A percentile compares a stretch with the other conserved stretches of the same genome.
Evolutionary conservation across 2,797 vertebrate genomes (phyloP).

Genomic region (Rhinoraja longicauda): DNA sequence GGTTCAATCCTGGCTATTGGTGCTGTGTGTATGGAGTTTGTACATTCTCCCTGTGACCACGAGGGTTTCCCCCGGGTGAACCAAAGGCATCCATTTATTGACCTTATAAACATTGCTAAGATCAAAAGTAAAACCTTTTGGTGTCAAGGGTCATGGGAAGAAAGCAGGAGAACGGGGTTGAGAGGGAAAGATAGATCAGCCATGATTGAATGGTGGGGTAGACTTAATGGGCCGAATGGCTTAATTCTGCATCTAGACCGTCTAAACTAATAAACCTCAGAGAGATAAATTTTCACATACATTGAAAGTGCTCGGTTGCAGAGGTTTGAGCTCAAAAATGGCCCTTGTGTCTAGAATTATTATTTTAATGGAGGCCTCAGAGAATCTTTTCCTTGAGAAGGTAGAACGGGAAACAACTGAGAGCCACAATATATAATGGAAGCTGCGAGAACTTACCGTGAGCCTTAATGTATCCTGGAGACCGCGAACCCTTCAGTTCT

Average conservation of each 20-base stretch:
- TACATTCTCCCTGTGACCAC: too few species aligned
- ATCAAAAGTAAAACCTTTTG: neutral
- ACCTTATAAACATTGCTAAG: neutral
- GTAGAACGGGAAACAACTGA: neutral
- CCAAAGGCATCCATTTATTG: neutral
- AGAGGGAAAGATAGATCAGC: too few species aligned
- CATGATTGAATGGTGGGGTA: too few species aligned
- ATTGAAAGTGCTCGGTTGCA: neutral
- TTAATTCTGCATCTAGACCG: too few species aligned
- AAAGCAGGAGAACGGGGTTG: too few species aligned
- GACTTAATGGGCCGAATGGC: too few species aligned
- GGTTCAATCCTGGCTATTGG: too few species aligned
- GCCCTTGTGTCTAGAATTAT: neutral
- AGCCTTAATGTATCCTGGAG: constrained; percentile 62
- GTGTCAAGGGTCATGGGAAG: too few species aligned
- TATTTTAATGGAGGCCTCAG: neutral
- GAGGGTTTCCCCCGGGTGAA: neutral
- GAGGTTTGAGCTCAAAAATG: neutral
- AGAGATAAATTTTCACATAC: neutral
- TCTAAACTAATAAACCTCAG: neutral
- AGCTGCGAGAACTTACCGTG: constrained; percentile 71
- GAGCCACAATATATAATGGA: constrained; percentile 57
- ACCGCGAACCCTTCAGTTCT: constrained; percentile 64
- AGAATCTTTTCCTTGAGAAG: neutral
- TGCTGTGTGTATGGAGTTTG: too few species aligned